These are phyloP conservation scores for Mesocentrotus franciscanus DNA, from an alignment of 53 echinoderm and acorn worm genomes.

Conservation along the genomic window DNA sequence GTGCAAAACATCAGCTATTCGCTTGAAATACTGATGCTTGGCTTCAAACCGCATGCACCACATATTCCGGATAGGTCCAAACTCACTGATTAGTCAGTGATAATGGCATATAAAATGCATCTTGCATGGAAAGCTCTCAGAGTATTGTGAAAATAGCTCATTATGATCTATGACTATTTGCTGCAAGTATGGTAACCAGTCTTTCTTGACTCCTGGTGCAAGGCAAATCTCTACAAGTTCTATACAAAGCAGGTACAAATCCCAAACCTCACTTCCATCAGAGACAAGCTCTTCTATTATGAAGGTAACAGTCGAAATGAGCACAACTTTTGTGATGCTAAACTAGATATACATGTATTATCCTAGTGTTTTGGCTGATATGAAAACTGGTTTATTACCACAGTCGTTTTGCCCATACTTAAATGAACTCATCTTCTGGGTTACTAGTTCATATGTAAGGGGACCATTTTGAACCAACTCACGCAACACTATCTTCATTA, in stretches of 20 bases:
- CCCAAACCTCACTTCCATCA: constrained; percentile 64
- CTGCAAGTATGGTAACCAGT: constrained; percentile 69
- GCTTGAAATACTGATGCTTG: constrained; percentile 72
- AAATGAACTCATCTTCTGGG: constrained; percentile 25
- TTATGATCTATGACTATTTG: constrained; percentile 55
- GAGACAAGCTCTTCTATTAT: constrained; percentile 64
- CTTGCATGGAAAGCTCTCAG: constrained; percentile 70
- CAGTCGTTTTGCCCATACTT: constrained; percentile 72
- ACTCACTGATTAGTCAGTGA: constrained; percentile 33
- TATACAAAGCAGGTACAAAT: constrained; percentile 66
- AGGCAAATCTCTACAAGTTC: constrained; percentile 64
- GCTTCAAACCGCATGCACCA: constrained; percentile 77
- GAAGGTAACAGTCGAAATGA: constrained; percentile 64
- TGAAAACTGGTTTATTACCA: constrained; percentile 58
- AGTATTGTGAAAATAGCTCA: constrained; percentile 58
- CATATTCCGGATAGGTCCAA: constrained; percentile 64
- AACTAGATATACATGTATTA: constrained; percentile 48
- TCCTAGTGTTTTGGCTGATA: constrained; percentile 14
- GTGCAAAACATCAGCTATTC: constrained; percentile 49
- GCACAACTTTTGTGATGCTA: constrained; percentile 69
- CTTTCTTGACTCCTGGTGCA: constrained; percentile 64
- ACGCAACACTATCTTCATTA: constrained; percentile 61
- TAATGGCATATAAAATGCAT: constrained; percentile 70
- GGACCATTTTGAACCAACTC: constrained; percentile 32
- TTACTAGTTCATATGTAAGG: constrained; percentile 29